Evolutionary conservation across 2,888 invertebrate species (phyloP).

Genomic region (Brachynemurus nebulosus): DNA sequence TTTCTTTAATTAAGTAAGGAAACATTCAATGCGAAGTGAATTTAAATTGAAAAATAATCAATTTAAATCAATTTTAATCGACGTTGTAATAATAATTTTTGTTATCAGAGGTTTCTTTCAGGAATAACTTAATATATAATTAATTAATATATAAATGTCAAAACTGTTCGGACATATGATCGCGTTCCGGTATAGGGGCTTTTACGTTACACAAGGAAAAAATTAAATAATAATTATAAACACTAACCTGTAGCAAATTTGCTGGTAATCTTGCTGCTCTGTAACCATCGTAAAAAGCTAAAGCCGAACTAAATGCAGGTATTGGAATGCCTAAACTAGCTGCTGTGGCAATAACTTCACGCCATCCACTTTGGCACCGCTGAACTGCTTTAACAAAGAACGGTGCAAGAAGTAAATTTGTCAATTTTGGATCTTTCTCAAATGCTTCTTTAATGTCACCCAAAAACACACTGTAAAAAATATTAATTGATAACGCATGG

Average conservation of each 20-base stretch:
- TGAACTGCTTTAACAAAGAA: slow-evolving; percentile 82
- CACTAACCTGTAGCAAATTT: slow-evolving; percentile 72
- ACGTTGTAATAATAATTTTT: no score
- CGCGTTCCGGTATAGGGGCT: no score
- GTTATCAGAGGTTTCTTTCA: no score
- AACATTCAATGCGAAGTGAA: no score
- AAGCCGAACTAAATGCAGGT: slow-evolving; percentile 83
- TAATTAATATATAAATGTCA: no score
- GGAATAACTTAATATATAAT: no score
- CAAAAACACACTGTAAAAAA: slow-evolving; percentile 52
- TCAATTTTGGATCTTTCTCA: slow-evolving; percentile 71
- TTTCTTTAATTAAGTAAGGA: no score
- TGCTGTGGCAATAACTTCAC: slow-evolving; percentile 62
- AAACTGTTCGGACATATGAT: no score
- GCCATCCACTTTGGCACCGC: slow-evolving; percentile 69
- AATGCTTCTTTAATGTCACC: slow-evolving; percentile 90
- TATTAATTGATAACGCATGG: no score
- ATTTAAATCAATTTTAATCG: no score
- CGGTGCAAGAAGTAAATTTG: slow-evolving; percentile 80
- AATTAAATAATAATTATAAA: background rate
- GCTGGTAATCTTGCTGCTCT: slow-evolving; percentile 77
- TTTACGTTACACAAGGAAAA: no score
- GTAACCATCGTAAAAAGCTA: slow-evolving; percentile 97
- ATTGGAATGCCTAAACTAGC: slow-evolving; percentile 75
- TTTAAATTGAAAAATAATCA: no score